phyloP scores from a whole-genome alignment of 2,888 invertebrate species.

The Cephus spinipes region DNA sequence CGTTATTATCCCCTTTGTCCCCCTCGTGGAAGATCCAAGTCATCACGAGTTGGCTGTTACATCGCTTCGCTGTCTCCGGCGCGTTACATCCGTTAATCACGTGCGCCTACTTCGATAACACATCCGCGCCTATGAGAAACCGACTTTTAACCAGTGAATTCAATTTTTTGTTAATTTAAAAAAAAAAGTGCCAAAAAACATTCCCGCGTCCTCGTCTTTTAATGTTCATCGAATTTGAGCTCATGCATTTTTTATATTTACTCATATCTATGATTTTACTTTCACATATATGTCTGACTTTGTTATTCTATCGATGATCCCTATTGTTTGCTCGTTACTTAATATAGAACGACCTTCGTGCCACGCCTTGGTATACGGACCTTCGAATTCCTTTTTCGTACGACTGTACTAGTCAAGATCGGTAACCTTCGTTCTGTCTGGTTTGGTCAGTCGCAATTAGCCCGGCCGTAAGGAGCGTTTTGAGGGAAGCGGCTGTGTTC shows the following conservation, averaged over 20 bases:
- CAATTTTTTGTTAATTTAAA: conserved; percentile 6
- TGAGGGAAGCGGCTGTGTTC: neutral
- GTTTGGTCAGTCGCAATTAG: neutral
- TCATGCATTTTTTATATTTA: neutral
- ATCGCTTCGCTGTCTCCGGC: neutral
- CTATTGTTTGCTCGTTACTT: neutral
- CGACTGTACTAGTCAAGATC: neutral
- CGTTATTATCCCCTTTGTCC: conserved; percentile 55
- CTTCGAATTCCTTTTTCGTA: neutral
- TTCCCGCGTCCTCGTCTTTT: neutral
- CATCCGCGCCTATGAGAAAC: neutral
- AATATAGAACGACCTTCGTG: neutral
- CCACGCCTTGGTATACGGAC: neutral
- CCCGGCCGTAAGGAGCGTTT: neutral
- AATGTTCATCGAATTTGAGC: neutral
- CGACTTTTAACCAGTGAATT: neutral
- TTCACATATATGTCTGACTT: neutral
- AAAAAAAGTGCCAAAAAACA: neutral
- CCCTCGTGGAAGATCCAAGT: neutral
- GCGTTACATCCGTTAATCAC: neutral
- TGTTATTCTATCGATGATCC: neutral
- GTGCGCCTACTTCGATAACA: neutral
- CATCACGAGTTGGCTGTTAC: conserved; percentile 25
- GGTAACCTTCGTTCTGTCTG: neutral
- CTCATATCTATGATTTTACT: neutral